A percentile compares a stretch with the other conserved stretches of the same genome.
phyloP scores from a whole-genome alignment of 2,113 vertebrate species.

The Pleuronectes platessa region DNA sequence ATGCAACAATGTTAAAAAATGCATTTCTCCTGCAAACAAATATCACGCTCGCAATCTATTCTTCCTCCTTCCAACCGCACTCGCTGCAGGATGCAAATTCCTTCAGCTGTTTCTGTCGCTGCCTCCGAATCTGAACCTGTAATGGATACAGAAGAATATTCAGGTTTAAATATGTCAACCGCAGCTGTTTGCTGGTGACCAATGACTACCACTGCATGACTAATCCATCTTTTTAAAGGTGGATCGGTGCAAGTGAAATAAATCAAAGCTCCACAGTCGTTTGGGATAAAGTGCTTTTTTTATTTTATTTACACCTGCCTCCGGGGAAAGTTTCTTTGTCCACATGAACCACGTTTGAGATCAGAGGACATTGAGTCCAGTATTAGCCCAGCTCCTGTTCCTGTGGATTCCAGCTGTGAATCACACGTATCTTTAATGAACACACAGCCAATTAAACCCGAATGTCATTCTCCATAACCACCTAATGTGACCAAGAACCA shows the following conservation, averaged over 20 bases:
- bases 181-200: neutral
- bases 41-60: constrained; percentile 18
- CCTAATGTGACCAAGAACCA: constrained; percentile 25
- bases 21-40: constrained; percentile 47
- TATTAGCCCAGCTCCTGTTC: no score
- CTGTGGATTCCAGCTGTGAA: no score
- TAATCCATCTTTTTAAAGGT: neutral
- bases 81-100: constrained; percentile 3
- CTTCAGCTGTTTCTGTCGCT: constrained; percentile 12
- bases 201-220: neutral
- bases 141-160: neutral
- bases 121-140: neutral
- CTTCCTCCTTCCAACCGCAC: neutral
- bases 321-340: neutral
- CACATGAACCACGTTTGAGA: neutral
- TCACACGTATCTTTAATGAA: neutral
- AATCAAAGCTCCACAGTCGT: neutral
- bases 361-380: no score
- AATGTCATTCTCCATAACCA: constrained; percentile 25
- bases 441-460: constrained; percentile 22
- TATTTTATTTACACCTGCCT: neutral
- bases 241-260: neutral
- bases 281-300: neutral
- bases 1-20: constrained; percentile 58
- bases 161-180: neutral